Conservation (phyloP, 2,113 vertebrate genomes). For the Microcebus jonahi region DNA sequence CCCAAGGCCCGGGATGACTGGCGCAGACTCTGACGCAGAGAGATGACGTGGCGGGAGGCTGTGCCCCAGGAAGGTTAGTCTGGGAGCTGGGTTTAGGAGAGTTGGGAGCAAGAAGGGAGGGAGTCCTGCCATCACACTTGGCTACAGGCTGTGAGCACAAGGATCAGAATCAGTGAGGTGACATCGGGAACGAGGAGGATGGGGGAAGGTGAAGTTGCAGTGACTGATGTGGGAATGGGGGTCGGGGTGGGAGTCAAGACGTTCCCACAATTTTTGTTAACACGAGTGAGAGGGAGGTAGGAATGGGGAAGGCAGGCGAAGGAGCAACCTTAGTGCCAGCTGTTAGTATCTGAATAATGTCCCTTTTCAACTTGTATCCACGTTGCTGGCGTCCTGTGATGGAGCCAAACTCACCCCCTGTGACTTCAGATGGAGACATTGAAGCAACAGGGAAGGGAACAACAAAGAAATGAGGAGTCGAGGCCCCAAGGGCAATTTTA, state of each 20-base stretch:
- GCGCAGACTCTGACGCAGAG: neutral
- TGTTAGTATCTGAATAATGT: neutral
- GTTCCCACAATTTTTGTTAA: neutral
- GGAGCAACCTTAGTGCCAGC: neutral
- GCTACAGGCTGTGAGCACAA: neutral
- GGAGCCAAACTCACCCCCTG: neutral
- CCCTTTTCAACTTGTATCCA: neutral
- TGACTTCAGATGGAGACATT: neutral
- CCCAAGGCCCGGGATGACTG: neutral
- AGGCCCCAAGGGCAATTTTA: neutral
- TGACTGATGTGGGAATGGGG: neutral
- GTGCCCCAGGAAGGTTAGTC: neutral
- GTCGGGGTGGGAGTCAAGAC: neutral
- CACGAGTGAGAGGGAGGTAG: neutral
- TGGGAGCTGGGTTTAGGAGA: neutral
- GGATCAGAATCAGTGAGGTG: neutral
- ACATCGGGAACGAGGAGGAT: neutral
- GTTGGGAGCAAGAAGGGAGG: neutral
- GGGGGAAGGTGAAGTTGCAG: neutral
- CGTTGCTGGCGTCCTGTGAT: neutral
- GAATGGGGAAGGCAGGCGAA: neutral
- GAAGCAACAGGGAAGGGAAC: neutral
- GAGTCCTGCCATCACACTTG: neutral
- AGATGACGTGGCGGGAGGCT: neutral
- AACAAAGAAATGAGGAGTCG: neutral